Conservation (phyloP, 2,888 invertebrate genomes). For the Acleris literana region DNA sequence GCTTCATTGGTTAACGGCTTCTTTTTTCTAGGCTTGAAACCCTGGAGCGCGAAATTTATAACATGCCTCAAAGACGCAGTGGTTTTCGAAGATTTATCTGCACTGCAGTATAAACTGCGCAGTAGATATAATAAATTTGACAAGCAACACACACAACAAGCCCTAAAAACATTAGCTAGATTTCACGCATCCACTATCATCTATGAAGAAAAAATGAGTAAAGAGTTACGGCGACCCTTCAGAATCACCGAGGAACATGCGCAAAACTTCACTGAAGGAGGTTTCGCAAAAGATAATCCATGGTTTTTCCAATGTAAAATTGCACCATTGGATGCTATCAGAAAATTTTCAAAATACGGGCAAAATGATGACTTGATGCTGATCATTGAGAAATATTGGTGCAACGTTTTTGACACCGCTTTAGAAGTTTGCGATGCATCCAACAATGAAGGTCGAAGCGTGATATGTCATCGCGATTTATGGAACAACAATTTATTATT, state of each 20-base stretch:
- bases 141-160: slow-evolving; percentile 70
- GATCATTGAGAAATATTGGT: slow-evolving; percentile 60
- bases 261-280: slow-evolving; percentile 53
- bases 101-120: slow-evolving; percentile 56
- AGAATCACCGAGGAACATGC: slow-evolving; percentile 60
- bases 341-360: slow-evolving; percentile 61
- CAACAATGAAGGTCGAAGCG: slow-evolving; percentile 67
- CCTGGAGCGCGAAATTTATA: slow-evolving; percentile 66
- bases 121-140: slow-evolving; percentile 72
- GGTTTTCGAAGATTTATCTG: slow-evolving; percentile 72
- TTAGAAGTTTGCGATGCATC: slow-evolving; percentile 58
- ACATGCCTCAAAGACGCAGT: slow-evolving; percentile 59
- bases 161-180: slow-evolving; percentile 72
- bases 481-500: slow-evolving; percentile 87
- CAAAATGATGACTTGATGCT: slow-evolving; percentile 45
- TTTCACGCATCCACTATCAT: slow-evolving; percentile 82
- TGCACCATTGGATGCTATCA: slow-evolving; percentile 64
- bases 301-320: slow-evolving; percentile 71
- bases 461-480: slow-evolving; percentile 84
- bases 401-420: slow-evolving; percentile 57
- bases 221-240: slow-evolving; percentile 51
- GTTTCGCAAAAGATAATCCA: slow-evolving; percentile 53
- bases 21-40: slow-evolving; percentile 55
- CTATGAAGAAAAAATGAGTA: slow-evolving; percentile 71
- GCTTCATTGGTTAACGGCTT: background rate